These are phyloP conservation scores for Rhodophaea formosa DNA, from an alignment of 2,888 invertebrate genomes.

Conservation along the genomic window DNA sequence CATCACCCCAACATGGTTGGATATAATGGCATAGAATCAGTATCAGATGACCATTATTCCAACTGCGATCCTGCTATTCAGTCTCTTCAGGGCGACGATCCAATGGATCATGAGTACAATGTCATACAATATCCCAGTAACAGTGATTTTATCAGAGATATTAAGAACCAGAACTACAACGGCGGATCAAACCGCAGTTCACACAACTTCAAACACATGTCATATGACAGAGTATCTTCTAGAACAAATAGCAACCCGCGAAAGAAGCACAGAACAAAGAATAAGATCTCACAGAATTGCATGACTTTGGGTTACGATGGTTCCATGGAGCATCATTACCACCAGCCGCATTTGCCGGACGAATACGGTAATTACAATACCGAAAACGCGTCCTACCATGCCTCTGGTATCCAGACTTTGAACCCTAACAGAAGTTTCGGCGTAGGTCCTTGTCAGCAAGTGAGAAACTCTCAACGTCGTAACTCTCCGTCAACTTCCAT, in stretches of 20 bases:
- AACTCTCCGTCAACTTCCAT: conserved; percentile 71
- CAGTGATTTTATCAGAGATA: conserved; percentile 73
- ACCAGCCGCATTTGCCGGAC: conserved; percentile 77
- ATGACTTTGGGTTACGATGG: conserved; percentile 83
- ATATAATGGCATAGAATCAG: conserved; percentile 75
- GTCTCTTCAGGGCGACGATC: conserved; percentile 73
- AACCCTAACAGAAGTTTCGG: conserved; percentile 79
- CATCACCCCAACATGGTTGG: conserved; percentile 68
- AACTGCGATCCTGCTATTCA: conserved; percentile 78
- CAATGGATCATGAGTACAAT: conserved; percentile 76
- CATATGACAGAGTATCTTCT: conserved; percentile 73
- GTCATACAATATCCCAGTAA: conserved; percentile 78
- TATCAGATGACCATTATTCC: conserved; percentile 77
- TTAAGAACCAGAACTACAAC: conserved; percentile 80
- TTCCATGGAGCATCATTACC: conserved; percentile 72
- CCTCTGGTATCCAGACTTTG: conserved; percentile 75
- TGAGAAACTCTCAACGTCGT: conserved; percentile 67
- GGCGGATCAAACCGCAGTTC: conserved; percentile 74
- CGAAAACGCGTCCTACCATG: conserved; percentile 75
- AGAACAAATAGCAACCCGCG: conserved; percentile 78
- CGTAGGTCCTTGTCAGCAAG: conserved; percentile 53
- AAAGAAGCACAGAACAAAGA: conserved; percentile 74
- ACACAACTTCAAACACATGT: conserved; percentile 78
- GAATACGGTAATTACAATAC: conserved; percentile 73
- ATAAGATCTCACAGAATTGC: conserved; percentile 78